phyloP scores from a whole-genome alignment of 2,113 vertebrate species.

The Plectropomus leopardus region DNA sequence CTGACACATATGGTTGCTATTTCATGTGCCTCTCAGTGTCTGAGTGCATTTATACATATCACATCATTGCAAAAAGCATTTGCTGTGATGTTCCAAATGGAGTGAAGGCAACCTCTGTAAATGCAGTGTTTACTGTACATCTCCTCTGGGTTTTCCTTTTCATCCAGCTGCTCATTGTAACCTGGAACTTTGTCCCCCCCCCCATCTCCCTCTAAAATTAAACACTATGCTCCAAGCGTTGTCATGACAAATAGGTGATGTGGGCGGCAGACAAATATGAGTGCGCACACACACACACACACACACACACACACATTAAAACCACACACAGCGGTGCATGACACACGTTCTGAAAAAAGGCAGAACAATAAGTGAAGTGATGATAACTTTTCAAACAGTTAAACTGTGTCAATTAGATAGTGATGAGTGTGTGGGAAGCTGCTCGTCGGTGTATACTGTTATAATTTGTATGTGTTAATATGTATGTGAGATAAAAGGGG shows the following conservation, averaged over 20 bases:
- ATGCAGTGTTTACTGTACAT: slow-evolving; percentile 15
- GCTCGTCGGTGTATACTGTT: slow-evolving; percentile 15
- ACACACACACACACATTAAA: slow-evolving; percentile 6
- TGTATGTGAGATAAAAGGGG: slow-evolving; percentile 12
- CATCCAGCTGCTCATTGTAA: neutral
- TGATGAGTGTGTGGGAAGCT: slow-evolving; percentile 36
- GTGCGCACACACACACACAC: too few species aligned
- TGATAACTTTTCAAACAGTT: slow-evolving; percentile 47
- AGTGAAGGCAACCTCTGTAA: neutral
- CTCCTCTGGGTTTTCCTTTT: neutral
- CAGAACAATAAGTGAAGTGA: slow-evolving; percentile 49
- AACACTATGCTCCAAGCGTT: slow-evolving; percentile 34
- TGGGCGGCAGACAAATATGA: slow-evolving; percentile 37
- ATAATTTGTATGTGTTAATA: slow-evolving; percentile 45
- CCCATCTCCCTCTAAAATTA: slow-evolving; percentile 57
- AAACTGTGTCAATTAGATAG: neutral
- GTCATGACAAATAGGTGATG: slow-evolving; percentile 53
- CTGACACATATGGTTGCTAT: neutral
- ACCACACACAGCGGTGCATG: neutral
- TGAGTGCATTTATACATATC: neutral
- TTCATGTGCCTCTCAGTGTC: neutral
- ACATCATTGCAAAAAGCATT: neutral
- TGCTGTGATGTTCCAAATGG: slow-evolving; percentile 1
- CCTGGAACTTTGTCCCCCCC: slow-evolving; percentile 13
- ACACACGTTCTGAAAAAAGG: slow-evolving; percentile 21